phyloP scores from a whole-genome alignment of 2,797 vertebrate species.

The Eulemur albifrons region DNA sequence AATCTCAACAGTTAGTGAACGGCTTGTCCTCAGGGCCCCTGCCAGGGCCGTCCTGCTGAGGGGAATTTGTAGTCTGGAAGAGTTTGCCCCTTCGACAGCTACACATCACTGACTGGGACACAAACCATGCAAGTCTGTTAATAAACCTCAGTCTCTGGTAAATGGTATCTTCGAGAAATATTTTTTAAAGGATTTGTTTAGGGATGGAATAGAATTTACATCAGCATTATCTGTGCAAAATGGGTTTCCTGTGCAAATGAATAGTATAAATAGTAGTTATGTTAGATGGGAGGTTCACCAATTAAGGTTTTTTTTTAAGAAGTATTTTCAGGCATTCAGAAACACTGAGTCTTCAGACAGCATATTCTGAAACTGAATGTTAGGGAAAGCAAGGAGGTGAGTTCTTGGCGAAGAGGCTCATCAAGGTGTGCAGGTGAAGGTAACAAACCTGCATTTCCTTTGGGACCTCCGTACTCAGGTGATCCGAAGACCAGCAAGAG shows the following conservation, averaged over 20 bases:
- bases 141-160: background rate
- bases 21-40: background rate
- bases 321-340: background rate
- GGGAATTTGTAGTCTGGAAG: too few relatives aligned
- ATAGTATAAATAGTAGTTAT: background rate
- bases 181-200: background rate
- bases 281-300: background rate
- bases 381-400: background rate
- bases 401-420: background rate
- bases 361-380: background rate
- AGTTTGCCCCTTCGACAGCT: background rate
- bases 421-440: accelerated
- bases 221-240: background rate
- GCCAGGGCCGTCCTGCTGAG: background rate
- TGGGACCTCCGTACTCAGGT: accelerated
- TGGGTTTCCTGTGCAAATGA: background rate
- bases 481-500: accelerated
- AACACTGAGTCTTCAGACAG: background rate
- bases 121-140: background rate
- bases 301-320: background rate
- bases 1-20: background rate
- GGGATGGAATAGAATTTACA: background rate
- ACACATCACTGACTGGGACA: background rate
- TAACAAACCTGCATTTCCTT: accelerated
- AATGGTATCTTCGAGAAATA: background rate